Evolutionary conservation across 1,140 invertebrate species (phyloP).

Genomic region (Cepaea nemoralis): DNA sequence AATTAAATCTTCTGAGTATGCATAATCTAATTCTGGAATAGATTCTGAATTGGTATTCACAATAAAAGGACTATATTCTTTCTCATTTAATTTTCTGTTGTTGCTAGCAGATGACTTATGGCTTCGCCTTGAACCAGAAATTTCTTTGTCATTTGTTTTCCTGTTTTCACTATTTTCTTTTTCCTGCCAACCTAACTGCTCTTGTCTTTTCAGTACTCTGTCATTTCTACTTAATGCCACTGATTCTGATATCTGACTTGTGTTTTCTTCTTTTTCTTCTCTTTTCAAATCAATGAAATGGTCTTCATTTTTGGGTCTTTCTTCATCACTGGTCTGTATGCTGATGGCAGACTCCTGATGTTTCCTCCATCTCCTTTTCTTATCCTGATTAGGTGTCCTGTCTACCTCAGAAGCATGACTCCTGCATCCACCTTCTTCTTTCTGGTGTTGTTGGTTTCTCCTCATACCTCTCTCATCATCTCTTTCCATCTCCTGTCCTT

Average conservation of each 20-base stretch:
- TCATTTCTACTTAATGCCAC: background rate
- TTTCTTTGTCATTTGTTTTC: too few species aligned
- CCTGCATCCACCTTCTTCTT: too few species aligned
- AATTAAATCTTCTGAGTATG: too few species aligned
- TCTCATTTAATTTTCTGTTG: background rate
- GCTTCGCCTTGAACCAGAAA: too few species aligned
- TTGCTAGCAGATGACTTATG: background rate
- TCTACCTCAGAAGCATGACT: background rate
- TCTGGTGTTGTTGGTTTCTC: too few species aligned
- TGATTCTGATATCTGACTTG: too few species aligned
- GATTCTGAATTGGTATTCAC: too few species aligned
- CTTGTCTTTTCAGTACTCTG: background rate
- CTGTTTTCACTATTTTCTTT: too few species aligned
- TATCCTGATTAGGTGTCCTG: background rate
- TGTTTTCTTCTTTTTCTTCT: background rate
- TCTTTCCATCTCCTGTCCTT: background rate
- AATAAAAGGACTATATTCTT: background rate
- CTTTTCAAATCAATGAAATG: background rate
- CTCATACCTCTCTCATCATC: background rate
- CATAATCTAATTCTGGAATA: too few species aligned
- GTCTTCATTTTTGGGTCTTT: background rate
- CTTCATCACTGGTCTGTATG: constrained; percentile 1
- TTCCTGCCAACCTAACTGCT: too few species aligned
- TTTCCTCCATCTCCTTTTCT: constrained; percentile 6
- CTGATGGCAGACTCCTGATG: background rate